These are phyloP conservation scores for Neoarius graeffei DNA, from an alignment of 2,113 vertebrate genomes.

Conservation along the genomic window DNA sequence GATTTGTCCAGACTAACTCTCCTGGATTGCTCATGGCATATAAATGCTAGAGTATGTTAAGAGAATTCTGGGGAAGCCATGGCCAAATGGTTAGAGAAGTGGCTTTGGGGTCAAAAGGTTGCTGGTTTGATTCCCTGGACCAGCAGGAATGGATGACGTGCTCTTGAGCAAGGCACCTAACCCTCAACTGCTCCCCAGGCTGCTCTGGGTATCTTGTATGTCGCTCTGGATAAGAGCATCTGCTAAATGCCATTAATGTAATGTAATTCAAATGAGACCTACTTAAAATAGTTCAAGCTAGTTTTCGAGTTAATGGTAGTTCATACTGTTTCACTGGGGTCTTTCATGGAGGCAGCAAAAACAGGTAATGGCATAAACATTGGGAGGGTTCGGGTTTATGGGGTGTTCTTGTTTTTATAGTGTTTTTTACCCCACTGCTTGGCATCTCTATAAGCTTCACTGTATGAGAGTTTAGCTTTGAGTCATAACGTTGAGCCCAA, in stretches of 20 bases:
- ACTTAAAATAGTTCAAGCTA: slow-evolving; percentile 31
- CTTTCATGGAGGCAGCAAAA: neutral
- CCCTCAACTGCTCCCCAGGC: too few species aligned
- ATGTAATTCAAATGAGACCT: neutral
- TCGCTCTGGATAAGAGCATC: too few species aligned
- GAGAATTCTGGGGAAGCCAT: too few species aligned
- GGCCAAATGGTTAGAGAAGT: too few species aligned
- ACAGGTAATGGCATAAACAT: neutral
- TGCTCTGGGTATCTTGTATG: too few species aligned
- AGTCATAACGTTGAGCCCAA: neutral
- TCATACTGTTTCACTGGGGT: neutral
- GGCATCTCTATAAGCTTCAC: neutral
- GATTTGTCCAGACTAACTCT: slow-evolving; percentile 14
- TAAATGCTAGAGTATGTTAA: neutral
- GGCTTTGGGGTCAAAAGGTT: too few species aligned
- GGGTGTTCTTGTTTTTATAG: neutral
- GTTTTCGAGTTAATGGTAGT: neutral
- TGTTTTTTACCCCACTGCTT: slow-evolving; percentile 11
- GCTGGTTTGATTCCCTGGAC: too few species aligned
- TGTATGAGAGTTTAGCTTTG: slow-evolving; percentile 30
- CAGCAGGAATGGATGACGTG: too few species aligned
- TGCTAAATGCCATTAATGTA: too few species aligned
- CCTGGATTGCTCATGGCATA: neutral
- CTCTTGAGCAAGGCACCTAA: too few species aligned
- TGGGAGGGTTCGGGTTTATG: neutral